phyloP scores from a whole-genome alignment of 2,113 vertebrate species.

The Geothlypis trichas region DNA sequence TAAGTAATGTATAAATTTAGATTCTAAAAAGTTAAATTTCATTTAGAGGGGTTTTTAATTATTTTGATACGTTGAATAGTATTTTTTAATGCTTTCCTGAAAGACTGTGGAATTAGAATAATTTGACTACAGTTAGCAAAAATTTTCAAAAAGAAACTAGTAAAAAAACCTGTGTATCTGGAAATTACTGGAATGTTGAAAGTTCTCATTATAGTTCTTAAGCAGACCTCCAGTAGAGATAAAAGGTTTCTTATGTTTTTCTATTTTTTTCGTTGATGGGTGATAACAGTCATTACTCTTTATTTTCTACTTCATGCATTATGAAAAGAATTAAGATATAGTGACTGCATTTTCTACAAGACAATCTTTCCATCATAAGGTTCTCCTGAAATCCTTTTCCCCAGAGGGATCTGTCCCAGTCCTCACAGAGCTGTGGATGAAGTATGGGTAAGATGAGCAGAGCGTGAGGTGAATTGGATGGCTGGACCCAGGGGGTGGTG shows the following conservation, averaged over 20 bases:
- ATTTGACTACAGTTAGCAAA: not conserved
- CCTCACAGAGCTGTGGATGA: not conserved
- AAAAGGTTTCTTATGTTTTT: not conserved
- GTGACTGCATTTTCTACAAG: not conserved
- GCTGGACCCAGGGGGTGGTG: not conserved
- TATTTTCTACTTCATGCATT: not conserved
- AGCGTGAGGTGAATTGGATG: not conserved
- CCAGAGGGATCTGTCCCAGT: too few species aligned
- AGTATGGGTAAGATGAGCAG: not conserved
- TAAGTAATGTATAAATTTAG: not conserved
- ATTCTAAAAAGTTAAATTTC: not conserved
- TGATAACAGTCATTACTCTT: not conserved
- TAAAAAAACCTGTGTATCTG: not conserved
- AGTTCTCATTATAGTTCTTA: not conserved
- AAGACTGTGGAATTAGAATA: not conserved
- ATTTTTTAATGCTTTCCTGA: not conserved
- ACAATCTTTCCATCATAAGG: not conserved
- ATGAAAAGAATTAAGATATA: not conserved
- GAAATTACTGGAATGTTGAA: not conserved
- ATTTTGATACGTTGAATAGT: not conserved
- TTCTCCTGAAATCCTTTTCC: not conserved
- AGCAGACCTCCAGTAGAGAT: not conserved
- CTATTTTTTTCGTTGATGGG: not conserved
- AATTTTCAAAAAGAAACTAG: not conserved
- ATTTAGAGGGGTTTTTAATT: not conserved